Percentiles rank a stretch among this genome's conserved stretches.
phyloP scores from a whole-genome alignment of 2,113 vertebrate species.

The Axis porcinus region DNA sequence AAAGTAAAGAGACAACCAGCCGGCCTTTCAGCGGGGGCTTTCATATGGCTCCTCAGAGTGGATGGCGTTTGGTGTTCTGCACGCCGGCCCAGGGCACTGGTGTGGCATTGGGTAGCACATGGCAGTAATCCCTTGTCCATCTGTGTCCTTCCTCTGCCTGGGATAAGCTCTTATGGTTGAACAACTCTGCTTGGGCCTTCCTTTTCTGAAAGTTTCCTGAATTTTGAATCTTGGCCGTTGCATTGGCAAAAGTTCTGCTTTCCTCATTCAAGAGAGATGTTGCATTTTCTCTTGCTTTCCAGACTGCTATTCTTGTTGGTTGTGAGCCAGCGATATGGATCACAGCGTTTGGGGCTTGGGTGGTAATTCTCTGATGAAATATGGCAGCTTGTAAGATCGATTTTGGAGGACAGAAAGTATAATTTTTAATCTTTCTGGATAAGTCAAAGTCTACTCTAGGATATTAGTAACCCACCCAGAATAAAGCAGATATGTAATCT shows the following conservation, averaged over 20 bases:
- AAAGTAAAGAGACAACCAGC: conserved; percentile 62
- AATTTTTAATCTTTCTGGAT: background rate
- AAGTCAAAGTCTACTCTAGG: background rate
- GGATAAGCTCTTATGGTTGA: background rate
- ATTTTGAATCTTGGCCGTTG: background rate
- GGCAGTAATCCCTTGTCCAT: conserved; percentile 1
- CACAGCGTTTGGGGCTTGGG: background rate
- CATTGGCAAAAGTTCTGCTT: background rate
- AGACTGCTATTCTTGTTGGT: background rate
- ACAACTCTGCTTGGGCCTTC: background rate
- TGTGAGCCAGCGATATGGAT: background rate
- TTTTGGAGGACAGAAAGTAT: background rate
- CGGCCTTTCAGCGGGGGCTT: conserved; percentile 46
- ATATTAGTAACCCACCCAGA: background rate
- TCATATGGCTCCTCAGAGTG: background rate
- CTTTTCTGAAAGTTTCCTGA: conserved; percentile 12
- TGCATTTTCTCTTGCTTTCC: background rate
- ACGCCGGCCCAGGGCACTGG: background rate
- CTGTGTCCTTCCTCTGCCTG: conserved; percentile 3
- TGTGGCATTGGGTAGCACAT: background rate
- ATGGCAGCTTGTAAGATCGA: background rate
- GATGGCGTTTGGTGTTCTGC: conserved; percentile 47
- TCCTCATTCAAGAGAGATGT: background rate
- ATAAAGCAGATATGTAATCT: background rate
- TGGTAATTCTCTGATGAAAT: background rate